Evolutionary conservation across 2,113 vertebrate genomes (phyloP).

Genomic region (Pachycephala philippinensis): DNA sequence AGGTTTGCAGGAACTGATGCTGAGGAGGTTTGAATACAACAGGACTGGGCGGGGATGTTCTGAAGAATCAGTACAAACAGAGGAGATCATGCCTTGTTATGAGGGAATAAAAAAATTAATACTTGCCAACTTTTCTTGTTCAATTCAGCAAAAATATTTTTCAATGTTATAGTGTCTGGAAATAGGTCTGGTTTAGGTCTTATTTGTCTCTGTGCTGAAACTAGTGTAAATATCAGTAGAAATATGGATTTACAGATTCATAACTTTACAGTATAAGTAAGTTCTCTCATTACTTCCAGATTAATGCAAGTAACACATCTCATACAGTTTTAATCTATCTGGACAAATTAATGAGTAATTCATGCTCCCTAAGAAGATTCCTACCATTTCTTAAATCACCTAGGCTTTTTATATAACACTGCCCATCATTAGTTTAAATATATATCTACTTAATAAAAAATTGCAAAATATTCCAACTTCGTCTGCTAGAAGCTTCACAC

Average conservation of each 20-base stretch:
- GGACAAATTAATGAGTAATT: background rate
- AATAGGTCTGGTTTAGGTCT: conserved; percentile 61
- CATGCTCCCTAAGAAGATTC: background rate
- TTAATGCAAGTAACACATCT: background rate
- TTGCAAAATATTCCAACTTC: background rate
- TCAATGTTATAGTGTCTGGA: conserved; percentile 61
- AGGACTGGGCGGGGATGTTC: background rate
- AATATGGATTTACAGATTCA: conserved; percentile 52
- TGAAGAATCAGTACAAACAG: conserved; percentile 62
- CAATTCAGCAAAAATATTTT: conserved; percentile 71
- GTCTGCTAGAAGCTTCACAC: background rate
- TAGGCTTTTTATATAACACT: background rate
- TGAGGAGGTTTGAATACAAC: conserved; percentile 32
- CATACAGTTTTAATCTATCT: background rate
- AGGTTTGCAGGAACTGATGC: conserved; percentile 54
- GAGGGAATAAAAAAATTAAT: conserved; percentile 68
- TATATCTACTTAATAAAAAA: background rate
- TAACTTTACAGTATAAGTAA: background rate
- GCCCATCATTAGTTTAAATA: background rate
- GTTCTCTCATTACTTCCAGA: background rate
- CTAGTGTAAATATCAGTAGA: conserved; percentile 63
- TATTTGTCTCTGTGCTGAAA: conserved; percentile 65
- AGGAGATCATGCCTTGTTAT: conserved; percentile 80
- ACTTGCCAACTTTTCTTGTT: conserved; percentile 86
- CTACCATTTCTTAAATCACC: background rate